Conservation (phyloP, 1,140 invertebrate genomes). For the Lordiphosa collinella region DNA sequence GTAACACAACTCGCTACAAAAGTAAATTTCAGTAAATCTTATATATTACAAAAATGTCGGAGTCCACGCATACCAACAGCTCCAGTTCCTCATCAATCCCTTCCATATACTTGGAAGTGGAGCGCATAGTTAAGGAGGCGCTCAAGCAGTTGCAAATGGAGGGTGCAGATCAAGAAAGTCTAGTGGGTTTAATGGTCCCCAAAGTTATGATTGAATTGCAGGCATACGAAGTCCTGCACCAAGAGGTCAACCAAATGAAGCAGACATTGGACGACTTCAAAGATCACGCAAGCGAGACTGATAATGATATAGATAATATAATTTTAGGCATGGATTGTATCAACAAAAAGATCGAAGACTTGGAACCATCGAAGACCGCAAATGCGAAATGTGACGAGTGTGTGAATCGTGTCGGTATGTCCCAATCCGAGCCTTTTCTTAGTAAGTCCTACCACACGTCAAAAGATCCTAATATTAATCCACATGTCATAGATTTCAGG, state of each 20-base stretch:
- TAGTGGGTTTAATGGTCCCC: slow-evolving; percentile 25
- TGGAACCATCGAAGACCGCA: not conserved
- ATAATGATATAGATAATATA: slow-evolving; percentile 27
- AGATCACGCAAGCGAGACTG: not conserved
- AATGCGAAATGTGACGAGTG: not conserved
- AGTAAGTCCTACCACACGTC: too few relatives aligned
- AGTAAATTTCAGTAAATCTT: too few relatives aligned
- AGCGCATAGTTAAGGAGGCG: slow-evolving; percentile 7
- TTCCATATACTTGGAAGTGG: not conserved
- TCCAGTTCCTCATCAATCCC: not conserved
- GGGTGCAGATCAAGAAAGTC: not conserved
- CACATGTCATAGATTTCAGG: too few relatives aligned
- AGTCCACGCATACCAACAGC: too few relatives aligned
- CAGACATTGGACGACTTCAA: not conserved
- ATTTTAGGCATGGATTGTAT: slow-evolving; percentile 31
- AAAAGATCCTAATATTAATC: too few relatives aligned
- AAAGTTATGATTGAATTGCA: slow-evolving; percentile 17
- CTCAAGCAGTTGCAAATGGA: slow-evolving; percentile 19
- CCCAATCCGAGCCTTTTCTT: slow-evolving; percentile 37
- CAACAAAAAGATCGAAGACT: slow-evolving; percentile 11
- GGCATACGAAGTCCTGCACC: not conserved
- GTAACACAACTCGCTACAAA: too few relatives aligned
- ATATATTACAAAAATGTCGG: too few relatives aligned
- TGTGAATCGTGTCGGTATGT: not conserved
- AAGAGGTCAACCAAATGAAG: not conserved